Base-by-base conservation (phyloP, 2,797 vertebrate species). In the Xenops minutus region DNA sequence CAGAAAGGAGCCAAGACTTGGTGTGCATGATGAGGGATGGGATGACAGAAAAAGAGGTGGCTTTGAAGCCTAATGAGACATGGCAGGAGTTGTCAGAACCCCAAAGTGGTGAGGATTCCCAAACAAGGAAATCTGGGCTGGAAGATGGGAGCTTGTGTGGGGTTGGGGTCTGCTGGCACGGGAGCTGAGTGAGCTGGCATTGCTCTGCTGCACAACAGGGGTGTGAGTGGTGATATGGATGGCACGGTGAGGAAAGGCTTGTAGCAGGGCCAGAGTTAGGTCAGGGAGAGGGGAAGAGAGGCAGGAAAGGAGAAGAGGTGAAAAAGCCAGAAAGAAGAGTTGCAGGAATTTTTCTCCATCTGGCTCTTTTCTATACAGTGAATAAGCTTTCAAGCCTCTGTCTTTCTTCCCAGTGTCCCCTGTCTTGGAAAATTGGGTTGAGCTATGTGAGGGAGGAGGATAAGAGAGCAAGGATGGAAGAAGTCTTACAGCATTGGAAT, bases 401-500 rank as follows among this genome's bases (percentile, higher is more conserved):
- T 46, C 55, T 92, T 74, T 81, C 59, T 94, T 90, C 71, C 34
- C 41, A 46, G 30, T 39, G 30, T 95, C 61, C 41, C 43, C 0
- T 41, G n/a, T 82, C 85, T 93, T 89, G 79, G 71, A 94, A 96
- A 93, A 76, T 17, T 18, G 44, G 24, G 83, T 23, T 92, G 84
- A 85, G 67, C 68, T 95, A 39, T 85, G 64, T 3, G 11, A 92
- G 84, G 62, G 54, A 93, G 62, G 54, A 93, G 85, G 83, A 92
- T 94, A 79, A 89, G 67, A 73, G 41, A 81, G n/a, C 4, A 9
- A 91, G 64, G 79, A 79, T 81, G 61, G 89, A 87, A 90, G 85
- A 82, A 81, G 74, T 92, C 88, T 92, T 80, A 79, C 36, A 91
- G 74, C 56, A 32, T 1, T 96, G 95, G 93, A 94, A 95, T 74